Base-by-base conservation (phyloP, 2,113 vertebrate genomes). In the Aix galericulata region DNA sequence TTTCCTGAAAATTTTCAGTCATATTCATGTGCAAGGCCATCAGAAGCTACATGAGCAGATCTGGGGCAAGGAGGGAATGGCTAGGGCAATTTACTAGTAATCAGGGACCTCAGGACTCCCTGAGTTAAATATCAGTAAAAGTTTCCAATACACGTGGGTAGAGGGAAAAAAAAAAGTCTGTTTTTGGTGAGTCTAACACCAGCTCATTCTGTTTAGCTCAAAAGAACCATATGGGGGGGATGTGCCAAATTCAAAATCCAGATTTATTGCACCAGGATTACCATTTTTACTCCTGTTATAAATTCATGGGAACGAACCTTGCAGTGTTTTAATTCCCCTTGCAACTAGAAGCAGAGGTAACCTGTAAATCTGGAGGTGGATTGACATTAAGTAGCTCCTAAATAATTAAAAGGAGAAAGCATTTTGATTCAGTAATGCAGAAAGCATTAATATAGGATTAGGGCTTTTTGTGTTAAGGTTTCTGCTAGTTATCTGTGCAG, bases 141-240 rank as follows among this genome's bases (percentile, higher is more conserved):
- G 2, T 72, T 91, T 59, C 21, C 42, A 44, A n/a, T 40, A 9
- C 3, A 25, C 8, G 3, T 14, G 11, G 23, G 32, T 62, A 69
- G 46, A 74, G 50, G 89, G 68, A 58, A 58, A 72, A n/a, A 38
- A 36, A 74, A 36, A 48, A 38, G 48, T 0, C 2, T 32, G 1
- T 17, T 88, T 69, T 16, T 69, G 42, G 3, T 36, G 25, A 67
- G 17, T 50, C 11, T 46, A 56, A 26, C 0, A 0, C 8, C 46
- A 91, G 26, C 11, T 56, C 12, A 29, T 64, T 63, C 22, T 40
- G 46, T 52, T 74, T 60, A 86, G 20, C 18, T 78, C 31, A 52
- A 42, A 77, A 75, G 11, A 81, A 38, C 17, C 23, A 20, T 7
- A 29, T 22, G 26, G 29, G 36, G 29, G 36, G 55, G 38, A 76